Evolutionary conservation across 2,888 invertebrate species (phyloP), one percentile per base, ranked within the genome.

Genomic region (Andrena hattorfiana): DNA sequence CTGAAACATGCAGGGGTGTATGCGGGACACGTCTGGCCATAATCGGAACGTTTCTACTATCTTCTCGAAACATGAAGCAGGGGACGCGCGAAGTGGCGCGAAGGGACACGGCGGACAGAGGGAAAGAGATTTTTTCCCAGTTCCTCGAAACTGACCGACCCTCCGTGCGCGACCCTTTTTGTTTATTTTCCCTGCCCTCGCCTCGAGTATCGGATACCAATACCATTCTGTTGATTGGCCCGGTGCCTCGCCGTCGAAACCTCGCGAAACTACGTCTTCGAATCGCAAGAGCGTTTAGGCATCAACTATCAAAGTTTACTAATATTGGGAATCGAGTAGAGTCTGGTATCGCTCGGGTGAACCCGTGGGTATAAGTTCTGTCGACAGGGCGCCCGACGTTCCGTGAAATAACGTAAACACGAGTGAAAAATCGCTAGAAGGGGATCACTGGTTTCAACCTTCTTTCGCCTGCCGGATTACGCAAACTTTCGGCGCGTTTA

Each of bases 21-120:
- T 83, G 78, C 81, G 42, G 77, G 30, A 35, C 85, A 74, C 80
- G 81, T 87, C 76, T 71, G 80, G 66, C 85, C 83, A 85, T 85
- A 87, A 83, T 87, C 83, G 86, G 62, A 35, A 74, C 75, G 67
- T 74, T 76, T 78, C 83, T 69, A 83, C 76, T 66, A 71, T 74
- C 75, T 74, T 62, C 79, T 8, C 63, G 60, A 68, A 74, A 76
- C 70, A 75, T 35, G 72, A 73, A 66, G 71, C 67, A 30, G 71
- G 59, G 64, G n/a, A 49, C 59, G 64, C 64, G 20, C 30, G 32
- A 56, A 51, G 30, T 20, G 64, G 49, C 72, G 66, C 75, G 62
- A 59, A 74, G 49, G 73, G 68, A 73, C 69, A 28, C 49, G 49
- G 35, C 48, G 26, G 23, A 20, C 10, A 30, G 30, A 16, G 56